These are phyloP conservation scores for Microtus ochrogaster DNA, from an alignment of 2,113 vertebrate species.

Conservation along the genomic window DNA sequence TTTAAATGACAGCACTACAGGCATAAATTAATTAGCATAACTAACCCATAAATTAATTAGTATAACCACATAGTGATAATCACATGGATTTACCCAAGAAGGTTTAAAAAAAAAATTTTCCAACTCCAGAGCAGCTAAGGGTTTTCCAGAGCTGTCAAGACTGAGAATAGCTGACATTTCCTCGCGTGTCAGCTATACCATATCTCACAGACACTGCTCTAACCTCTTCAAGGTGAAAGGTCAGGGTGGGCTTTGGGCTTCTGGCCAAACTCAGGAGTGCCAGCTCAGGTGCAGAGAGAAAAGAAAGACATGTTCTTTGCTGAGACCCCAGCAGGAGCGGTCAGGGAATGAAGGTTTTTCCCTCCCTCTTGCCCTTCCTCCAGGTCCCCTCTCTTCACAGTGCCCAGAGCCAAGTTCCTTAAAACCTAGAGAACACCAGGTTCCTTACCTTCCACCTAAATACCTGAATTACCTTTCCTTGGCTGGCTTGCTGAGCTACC, in stretches of 20 bases:
- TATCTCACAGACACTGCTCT: not conserved
- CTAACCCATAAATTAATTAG: not conserved
- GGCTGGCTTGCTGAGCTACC: constrained; percentile 51
- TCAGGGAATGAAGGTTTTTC: not conserved
- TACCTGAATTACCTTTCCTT: constrained; percentile 61
- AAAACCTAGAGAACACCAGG: constrained; percentile 10
- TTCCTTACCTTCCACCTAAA: constrained; percentile 60
- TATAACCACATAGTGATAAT: not conserved
- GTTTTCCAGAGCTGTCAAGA: not conserved
- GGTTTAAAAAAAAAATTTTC: not conserved
- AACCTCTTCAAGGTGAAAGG: not conserved
- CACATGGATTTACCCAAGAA: not conserved
- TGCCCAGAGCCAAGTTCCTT: not conserved
- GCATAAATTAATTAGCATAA: not conserved
- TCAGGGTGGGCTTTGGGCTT: not conserved
- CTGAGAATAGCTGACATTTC: not conserved
- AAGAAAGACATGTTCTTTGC: constrained; percentile 1
- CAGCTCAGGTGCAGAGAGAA: constrained; percentile 19
- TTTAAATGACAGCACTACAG: not conserved
- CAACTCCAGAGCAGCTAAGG: not conserved
- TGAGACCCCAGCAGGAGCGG: not conserved
- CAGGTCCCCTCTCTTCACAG: not conserved
- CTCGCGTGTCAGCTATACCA: not conserved
- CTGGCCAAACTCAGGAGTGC: not conserved
- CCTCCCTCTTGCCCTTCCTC: not conserved